Evolutionary conservation across 92 coral and sea anemone species (phyloP), one percentile per base, ranked within the genome.

Genomic region (Desmophyllum pertusum): DNA sequence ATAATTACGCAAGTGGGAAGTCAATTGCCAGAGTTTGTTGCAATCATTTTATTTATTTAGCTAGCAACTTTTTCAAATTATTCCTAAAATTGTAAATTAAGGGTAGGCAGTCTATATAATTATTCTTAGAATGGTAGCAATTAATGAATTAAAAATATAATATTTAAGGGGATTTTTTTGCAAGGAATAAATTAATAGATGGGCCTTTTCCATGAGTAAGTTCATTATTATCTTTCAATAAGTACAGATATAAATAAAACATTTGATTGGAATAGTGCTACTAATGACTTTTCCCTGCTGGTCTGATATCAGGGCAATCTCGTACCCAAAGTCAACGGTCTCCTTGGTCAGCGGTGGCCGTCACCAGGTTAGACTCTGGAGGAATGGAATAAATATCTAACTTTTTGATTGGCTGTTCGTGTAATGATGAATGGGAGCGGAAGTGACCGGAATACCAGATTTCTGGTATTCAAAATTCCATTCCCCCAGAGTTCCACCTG

Each of bases 41-140:
- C 10, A 59, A 27, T 17, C 8, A 33, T 55, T 53, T 23, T 35
- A 30, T 77, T 59, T 39, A 77, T 78, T 78, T 78, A 63, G 36
- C 6, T 67, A 27, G 65, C 23, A 62, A 11, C 11, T 41, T 46
- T 42, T 79, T 46, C 25, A 6, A 64, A 41, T 30, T 41, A 19
- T 42, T 46, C 59, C 45, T 10, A 17, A 17, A 30, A 64, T 21
- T 63, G 23, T 18, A 63, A 67, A 48, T 7, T 71, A 29, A 25
- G 76, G 36, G 17, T 40, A 14, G 31, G 53, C n/a, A n/a, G n/a
- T n/a, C n/a, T 18, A 11, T 17, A 18, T 25, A 67, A 73, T 27
- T 29, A 31, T 13, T 43, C 46, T 35, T 70, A 41, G 19, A 11
- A 25, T 42, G 10, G 37, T 42, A 29, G 35, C 38, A 42, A 45